Evolutionary conservation across 2,113 vertebrate genomes (phyloP).

Genomic region (Silurus asotus): DNA sequence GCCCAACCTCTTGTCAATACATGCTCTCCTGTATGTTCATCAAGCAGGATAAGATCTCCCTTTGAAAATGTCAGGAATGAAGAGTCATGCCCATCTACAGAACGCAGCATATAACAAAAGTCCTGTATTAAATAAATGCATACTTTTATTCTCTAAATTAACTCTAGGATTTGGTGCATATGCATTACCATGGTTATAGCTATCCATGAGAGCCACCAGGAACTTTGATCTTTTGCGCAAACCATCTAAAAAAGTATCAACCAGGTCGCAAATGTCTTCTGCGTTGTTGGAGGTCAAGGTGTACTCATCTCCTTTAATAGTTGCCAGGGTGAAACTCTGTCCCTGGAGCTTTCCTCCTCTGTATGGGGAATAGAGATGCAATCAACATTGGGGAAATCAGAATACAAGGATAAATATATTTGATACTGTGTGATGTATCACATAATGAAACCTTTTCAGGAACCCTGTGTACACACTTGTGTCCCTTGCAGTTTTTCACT

Average conservation of each 20-base stretch:
- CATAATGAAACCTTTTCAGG: background rate
- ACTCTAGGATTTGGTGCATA: background rate
- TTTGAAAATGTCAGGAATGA: slow-evolving; percentile 92
- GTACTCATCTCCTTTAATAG: slow-evolving; percentile 95
- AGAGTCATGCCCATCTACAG: slow-evolving; percentile 83
- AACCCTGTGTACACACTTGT: background rate
- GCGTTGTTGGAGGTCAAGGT: slow-evolving; percentile 98
- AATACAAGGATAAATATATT: background rate
- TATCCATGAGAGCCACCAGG: slow-evolving; percentile 92
- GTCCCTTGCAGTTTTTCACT: background rate
- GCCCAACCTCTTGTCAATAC: slow-evolving; percentile 95
- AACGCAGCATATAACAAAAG: background rate
- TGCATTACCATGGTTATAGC: slow-evolving; percentile 84
- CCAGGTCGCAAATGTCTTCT: slow-evolving; percentile 92
- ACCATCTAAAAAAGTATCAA: slow-evolving; percentile 93
- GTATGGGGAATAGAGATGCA: background rate
- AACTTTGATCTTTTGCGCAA: slow-evolving; percentile 93
- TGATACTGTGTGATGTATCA: background rate
- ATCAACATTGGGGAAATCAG: background rate
- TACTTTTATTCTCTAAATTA: background rate
- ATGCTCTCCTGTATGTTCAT: slow-evolving; percentile 92
- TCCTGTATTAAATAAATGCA: background rate
- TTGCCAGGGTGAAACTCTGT: slow-evolving; percentile 93
- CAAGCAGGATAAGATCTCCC: slow-evolving; percentile 91
- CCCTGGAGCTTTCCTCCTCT: slow-evolving; percentile 90